Percentiles rank a stretch among this genome's conserved stretches.
These are phyloP conservation scores for Sarcophaga subvicina DNA, from an alignment of 2,888 invertebrate genomes.

Conservation along the genomic window DNA sequence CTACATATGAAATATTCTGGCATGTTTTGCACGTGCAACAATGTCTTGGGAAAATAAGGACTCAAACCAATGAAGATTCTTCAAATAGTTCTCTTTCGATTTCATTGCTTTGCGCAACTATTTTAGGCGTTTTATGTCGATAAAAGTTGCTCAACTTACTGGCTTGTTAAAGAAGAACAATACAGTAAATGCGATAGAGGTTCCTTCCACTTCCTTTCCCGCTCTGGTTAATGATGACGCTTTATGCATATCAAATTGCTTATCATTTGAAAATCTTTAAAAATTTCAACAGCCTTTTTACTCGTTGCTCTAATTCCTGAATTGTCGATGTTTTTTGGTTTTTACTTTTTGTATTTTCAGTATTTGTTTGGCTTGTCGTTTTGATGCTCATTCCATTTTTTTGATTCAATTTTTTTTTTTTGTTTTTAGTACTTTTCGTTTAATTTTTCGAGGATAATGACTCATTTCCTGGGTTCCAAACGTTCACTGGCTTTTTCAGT, in stretches of 20 bases:
- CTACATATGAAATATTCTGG: conserved; percentile 1
- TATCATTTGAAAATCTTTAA: conserved; percentile 71
- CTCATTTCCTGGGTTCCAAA: conserved; percentile 78
- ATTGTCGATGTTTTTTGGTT: conserved; percentile 48
- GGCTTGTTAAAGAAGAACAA: conserved; percentile 71
- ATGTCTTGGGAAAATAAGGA: conserved; percentile 62
- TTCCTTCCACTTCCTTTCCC: conserved; percentile 71
- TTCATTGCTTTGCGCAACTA: conserved; percentile 42
- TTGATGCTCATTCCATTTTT: conserved; percentile 56
- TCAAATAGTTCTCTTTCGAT: conserved; percentile 13
- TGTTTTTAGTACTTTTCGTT: not conserved
- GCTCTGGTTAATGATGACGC: conserved; percentile 72
- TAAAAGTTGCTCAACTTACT: conserved; percentile 79
- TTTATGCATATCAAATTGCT: conserved; percentile 79
- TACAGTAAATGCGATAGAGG: conserved; percentile 71
- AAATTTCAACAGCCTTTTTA: conserved; percentile 50
- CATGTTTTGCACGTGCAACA: conserved; percentile 63
- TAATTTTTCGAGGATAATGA: conserved; percentile 72
- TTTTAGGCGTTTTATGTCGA: conserved; percentile 67
- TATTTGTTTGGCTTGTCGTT: not conserved
- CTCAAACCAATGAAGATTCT: conserved; percentile 21
- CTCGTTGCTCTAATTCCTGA: conserved; percentile 41
- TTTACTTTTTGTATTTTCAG: not conserved
- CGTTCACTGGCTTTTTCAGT: conserved; percentile 69
- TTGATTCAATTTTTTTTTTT: conserved; percentile 14